These are phyloP conservation scores for Galleria mellonella DNA, from an alignment of 1,140 invertebrate genomes.

Conservation along the genomic window DNA sequence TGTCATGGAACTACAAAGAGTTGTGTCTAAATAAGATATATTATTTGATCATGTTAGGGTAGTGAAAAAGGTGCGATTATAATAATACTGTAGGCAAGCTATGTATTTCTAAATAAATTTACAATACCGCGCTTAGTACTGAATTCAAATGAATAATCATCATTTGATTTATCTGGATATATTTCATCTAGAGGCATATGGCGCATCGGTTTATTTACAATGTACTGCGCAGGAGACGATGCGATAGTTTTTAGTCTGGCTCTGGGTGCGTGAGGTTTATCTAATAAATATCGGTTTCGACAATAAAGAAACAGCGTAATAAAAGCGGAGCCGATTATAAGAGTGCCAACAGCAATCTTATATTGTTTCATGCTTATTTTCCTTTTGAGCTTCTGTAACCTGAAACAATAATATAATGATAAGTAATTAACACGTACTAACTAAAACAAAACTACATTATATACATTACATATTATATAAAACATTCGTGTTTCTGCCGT, in stretches of 20 bases:
- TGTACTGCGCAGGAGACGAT: too few relatives aligned
- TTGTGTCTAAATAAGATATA: too few relatives aligned
- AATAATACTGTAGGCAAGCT: neutral
- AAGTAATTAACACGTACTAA: neutral
- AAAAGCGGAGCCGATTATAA: constrained; percentile 20
- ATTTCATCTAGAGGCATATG: constrained; percentile 36
- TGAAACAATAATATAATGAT: constrained; percentile 20
- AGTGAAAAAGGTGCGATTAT: too few relatives aligned
- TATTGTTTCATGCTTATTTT: constrained; percentile 30
- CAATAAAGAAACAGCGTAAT: constrained; percentile 31
- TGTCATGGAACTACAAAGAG: too few relatives aligned
- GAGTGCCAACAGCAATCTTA: constrained; percentile 21
- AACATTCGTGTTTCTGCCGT: too few relatives aligned
- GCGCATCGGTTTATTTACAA: constrained; percentile 15
- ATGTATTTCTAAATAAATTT: neutral
- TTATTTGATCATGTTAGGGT: too few relatives aligned
- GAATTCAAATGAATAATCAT: constrained; percentile 25
- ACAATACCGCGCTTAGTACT: constrained; percentile 25
- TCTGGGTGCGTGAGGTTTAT: too few relatives aligned
- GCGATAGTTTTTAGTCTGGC: constrained; percentile 2
- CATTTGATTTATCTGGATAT: constrained; percentile 25
- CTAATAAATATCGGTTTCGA: constrained; percentile 3
- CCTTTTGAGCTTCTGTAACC: constrained; percentile 28
- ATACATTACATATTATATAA: too few relatives aligned
- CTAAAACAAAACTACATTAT: too few relatives aligned